Evolutionary conservation across 1,140 invertebrate genomes (phyloP), one percentile per base, ranked within the genome.

Genomic region (Drosophila yakuba): DNA sequence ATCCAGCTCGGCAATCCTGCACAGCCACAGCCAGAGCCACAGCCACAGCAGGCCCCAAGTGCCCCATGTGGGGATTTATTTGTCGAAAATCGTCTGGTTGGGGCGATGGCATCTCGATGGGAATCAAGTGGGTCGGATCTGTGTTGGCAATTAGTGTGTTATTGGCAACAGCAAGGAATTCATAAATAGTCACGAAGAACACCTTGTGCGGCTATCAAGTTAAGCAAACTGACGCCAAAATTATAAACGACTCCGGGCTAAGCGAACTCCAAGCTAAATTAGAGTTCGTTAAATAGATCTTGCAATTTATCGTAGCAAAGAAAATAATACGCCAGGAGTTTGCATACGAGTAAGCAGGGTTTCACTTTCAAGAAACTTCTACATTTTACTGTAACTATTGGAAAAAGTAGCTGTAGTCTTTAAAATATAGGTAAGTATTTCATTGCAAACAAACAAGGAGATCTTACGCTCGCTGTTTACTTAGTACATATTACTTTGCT

Each of bases 51-150:
- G 60, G 50, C 12, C n/a, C 28, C 25, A 25, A 11, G 15, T 66
- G 51, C 66, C 43, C 20, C 66, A 50, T 72, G 68, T 50, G 66
- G 68, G 68, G 68, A 71, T 71, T 58, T 71, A 71, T 71, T 69
- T 69, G 64, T 69, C 12, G 63, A 71, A 69, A 69, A 57, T 69
- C 51, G 67, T 36, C 67, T 45, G 63, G 17, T 35, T 56, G 62
- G 38, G 48, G 15, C 15, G 38, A 45, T 23, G 38, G 20, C 62
- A 69, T n/a, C 41, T 71, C 64, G 35, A 39, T 39, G 41, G 41
- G 50, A 57, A 69, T 69, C 66, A 51, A 69, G 67, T 69, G 51
- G 36, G 36, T 58, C 36, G 44, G 44, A 58, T 71, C 43, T 43
- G 36, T 57, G 67, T 20, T 58, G 47, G 51, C 68, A 72, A 72